phyloP scores from a whole-genome alignment of 2,113 vertebrate genomes.

The Sterrhoptilus dennistouni region DNA sequence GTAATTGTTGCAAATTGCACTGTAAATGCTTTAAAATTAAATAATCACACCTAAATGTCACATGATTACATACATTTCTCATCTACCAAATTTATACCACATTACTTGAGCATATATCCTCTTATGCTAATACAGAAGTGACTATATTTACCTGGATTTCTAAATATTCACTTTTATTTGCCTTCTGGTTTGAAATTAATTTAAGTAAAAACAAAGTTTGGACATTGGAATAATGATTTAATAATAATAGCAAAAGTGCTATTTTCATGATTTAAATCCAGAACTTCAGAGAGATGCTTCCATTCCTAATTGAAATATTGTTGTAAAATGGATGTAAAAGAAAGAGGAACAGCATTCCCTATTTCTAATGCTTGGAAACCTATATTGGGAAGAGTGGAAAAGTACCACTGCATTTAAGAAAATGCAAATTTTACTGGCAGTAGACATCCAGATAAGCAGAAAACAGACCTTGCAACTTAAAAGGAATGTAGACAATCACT shows the following conservation, averaged over 20 bases:
- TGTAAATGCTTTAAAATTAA: slow-evolving; percentile 49
- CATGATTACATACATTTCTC: not conserved
- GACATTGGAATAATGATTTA: not conserved
- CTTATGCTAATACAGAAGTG: not conserved
- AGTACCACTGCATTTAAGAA: not conserved
- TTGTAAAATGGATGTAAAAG: not conserved
- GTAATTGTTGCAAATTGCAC: not conserved
- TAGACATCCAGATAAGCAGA: not conserved
- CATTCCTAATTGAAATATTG: not conserved
- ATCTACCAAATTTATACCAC: not conserved
- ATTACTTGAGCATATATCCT: not conserved
- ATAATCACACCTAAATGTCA: slow-evolving; percentile 27
- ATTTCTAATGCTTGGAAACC: not conserved
- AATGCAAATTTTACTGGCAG: not conserved
- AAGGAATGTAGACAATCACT: not conserved
- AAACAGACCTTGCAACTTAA: not conserved
- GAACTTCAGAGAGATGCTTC: not conserved
- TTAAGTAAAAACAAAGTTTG: not conserved
- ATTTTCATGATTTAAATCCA: not conserved
- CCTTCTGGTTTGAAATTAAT: not conserved
- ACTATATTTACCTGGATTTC: not conserved
- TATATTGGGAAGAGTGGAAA: not conserved
- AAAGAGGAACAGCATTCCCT: not conserved
- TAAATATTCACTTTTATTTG: not conserved
- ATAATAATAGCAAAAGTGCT: not conserved